phyloP scores from a whole-genome alignment of 2,888 invertebrate genomes.

The Lithophane socia region DNA sequence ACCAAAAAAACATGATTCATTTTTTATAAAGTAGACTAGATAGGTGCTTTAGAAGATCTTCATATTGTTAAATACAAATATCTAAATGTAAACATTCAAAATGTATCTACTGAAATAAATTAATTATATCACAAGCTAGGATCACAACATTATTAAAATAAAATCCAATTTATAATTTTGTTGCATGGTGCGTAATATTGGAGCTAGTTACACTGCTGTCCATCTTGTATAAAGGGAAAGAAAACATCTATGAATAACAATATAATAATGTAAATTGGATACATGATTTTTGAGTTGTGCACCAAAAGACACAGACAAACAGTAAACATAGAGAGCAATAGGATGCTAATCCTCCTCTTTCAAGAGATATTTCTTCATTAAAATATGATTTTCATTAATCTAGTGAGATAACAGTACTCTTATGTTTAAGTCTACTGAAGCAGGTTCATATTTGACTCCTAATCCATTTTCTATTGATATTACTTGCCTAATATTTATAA shows the following conservation, averaged over 20 bases:
- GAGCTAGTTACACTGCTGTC: background rate
- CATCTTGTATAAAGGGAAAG: background rate
- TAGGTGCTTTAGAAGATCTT: background rate
- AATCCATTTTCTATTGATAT: background rate
- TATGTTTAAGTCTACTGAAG: background rate
- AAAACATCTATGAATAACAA: background rate
- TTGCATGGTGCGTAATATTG: background rate
- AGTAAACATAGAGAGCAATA: background rate
- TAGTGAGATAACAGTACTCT: background rate
- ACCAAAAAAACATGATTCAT: background rate
- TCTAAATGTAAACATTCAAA: background rate
- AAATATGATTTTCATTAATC: background rate
- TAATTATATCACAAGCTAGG: slow-evolving; percentile 7
- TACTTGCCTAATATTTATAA: background rate
- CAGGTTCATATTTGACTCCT: background rate
- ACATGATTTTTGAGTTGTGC: background rate
- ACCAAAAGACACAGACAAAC: background rate
- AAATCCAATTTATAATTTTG: background rate
- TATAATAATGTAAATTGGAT: background rate
- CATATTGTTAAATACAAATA: background rate
- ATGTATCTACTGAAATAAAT: background rate
- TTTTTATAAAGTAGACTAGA: background rate
- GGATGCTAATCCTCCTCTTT: background rate
- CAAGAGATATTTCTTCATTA: background rate
- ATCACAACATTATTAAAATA: background rate